A percentile compares a stretch with the other conserved stretches of the same genome.
These are phyloP conservation scores for Colostygia pectinataria DNA, from an alignment of 2,888 invertebrate species.

Conservation along the genomic window DNA sequence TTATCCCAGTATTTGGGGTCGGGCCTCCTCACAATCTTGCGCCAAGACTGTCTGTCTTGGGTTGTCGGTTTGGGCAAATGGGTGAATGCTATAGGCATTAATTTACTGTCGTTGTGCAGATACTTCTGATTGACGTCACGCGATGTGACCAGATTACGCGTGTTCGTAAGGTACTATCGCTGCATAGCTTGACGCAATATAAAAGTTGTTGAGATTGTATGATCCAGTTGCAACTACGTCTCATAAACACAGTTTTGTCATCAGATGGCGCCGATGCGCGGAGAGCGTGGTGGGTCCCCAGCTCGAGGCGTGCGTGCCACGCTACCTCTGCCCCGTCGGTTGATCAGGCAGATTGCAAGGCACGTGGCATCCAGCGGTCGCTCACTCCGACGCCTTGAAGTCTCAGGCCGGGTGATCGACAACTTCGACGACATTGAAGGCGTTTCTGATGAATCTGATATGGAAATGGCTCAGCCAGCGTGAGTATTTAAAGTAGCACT, in stretches of 20 bases:
- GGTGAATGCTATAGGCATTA: too few relatives aligned
- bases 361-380: constrained; percentile 79
- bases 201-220: not conserved
- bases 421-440: constrained; percentile 78
- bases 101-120: constrained; percentile 1
- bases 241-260: constrained; percentile 2
- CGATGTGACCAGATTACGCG: constrained; percentile 1
- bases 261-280: constrained; percentile 81
- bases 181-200: not conserved
- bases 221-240: too few relatives aligned
- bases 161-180: constrained; percentile 1
- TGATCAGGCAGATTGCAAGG: constrained; percentile 77
- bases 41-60: too few relatives aligned
- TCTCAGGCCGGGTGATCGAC: constrained; percentile 77
- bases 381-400: constrained; percentile 75
- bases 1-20: too few relatives aligned
- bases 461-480: constrained; percentile 71
- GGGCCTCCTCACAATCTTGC: too few relatives aligned
- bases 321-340: constrained; percentile 72
- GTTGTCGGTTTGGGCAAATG: too few relatives aligned
- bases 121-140: constrained; percentile 7
- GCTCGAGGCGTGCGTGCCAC: constrained; percentile 77
- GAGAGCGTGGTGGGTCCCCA: constrained; percentile 76
- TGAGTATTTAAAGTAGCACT: constrained; percentile 44
- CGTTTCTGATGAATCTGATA: constrained; percentile 70